Evolutionary conservation across 2,113 vertebrate genomes (phyloP).

Genomic region (Tetrax tetrax): DNA sequence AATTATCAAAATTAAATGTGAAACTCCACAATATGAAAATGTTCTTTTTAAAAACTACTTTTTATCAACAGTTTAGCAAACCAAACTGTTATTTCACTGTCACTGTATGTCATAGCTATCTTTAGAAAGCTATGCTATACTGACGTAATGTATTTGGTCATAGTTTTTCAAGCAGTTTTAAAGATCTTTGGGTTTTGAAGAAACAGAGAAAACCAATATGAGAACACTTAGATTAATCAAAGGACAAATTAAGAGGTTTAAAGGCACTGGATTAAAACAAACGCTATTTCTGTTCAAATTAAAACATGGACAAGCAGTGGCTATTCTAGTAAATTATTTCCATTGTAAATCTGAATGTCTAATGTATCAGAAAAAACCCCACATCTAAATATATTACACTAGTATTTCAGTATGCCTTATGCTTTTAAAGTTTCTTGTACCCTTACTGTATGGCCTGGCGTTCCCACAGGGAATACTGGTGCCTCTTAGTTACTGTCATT

Average conservation of each 20-base stretch:
- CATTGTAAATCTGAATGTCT: background rate
- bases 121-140: background rate
- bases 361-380: background rate
- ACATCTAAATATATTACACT: fast-evolving
- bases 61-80: background rate
- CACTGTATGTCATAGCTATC: background rate
- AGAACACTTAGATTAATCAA: background rate
- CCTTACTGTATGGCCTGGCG: background rate
- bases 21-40: background rate
- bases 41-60: background rate
- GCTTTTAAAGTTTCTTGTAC: background rate
- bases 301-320: background rate
- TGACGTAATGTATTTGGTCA: background rate
- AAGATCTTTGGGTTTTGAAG: background rate
- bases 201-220: background rate
- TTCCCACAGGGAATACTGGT: background rate
- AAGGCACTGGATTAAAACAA: background rate
- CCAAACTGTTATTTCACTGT: background rate
- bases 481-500: background rate
- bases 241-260: background rate
- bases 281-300: background rate
- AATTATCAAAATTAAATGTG: background rate
- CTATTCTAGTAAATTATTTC: background rate
- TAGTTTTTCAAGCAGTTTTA: background rate
- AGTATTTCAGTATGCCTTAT: background rate